These are phyloP conservation scores for Adrianichthys oophorus DNA, from an alignment of 2,797 vertebrate genomes.

Conservation along the genomic window DNA sequence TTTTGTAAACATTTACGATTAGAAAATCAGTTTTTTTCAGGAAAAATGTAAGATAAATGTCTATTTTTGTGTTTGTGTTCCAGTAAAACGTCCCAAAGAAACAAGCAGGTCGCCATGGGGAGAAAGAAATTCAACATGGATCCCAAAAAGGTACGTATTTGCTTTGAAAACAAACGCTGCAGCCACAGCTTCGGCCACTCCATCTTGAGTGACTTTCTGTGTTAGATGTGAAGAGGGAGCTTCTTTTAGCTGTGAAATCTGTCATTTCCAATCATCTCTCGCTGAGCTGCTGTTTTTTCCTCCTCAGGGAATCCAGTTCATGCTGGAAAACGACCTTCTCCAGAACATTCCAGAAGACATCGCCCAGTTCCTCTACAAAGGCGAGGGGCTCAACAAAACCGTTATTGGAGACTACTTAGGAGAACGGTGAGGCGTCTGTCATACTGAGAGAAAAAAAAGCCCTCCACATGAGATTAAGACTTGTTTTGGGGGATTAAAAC, in stretches of 20 bases:
- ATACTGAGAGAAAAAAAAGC: conserved; percentile 8
- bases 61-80: conserved; percentile 16
- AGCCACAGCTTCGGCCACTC: conserved; percentile 6
- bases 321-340: conserved; percentile 94
- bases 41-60: background rate
- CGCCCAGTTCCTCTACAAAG: conserved; percentile 97
- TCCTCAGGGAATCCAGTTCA: conserved; percentile 92
- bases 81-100: conserved; percentile 96
- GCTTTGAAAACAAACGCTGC: background rate
- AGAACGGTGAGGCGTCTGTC: conserved; percentile 83
- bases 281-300: conserved; percentile 4
- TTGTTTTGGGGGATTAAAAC: conserved; percentile 46
- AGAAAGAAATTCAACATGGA: conserved; percentile 99
- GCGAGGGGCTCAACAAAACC: conserved; percentile 96
- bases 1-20: background rate
- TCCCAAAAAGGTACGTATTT: conserved; percentile 87
- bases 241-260: conserved; percentile 15
- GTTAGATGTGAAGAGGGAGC: background rate
- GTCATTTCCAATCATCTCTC: conserved; percentile 19
- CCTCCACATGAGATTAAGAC: conserved; percentile 44
- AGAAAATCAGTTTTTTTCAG: background rate
- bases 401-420: conserved; percentile 97
- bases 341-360: conserved; percentile 93
- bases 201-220: background rate
- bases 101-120: conserved; percentile 96